Conservation (phyloP, 2,797 vertebrate genomes). For the Eulemur albifrons region DNA sequence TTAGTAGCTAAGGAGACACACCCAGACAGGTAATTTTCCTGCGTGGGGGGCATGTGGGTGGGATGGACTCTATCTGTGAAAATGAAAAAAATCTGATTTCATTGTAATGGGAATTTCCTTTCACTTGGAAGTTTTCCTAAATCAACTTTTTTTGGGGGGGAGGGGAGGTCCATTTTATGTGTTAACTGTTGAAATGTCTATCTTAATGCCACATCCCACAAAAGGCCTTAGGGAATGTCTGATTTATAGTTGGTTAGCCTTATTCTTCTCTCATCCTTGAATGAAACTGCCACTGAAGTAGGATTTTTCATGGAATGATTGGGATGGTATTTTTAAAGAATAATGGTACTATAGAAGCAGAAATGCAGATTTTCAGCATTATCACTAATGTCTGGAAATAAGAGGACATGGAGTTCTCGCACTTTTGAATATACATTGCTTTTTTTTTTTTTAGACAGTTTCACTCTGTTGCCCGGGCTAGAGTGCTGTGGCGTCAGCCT, state of each 20-base stretch:
- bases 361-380: conserved; percentile 40
- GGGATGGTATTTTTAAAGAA: conserved; percentile 27
- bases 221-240: conserved; percentile 1
- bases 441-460: background rate
- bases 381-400: background rate
- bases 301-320: conserved; percentile 1
- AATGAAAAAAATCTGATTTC: background rate
- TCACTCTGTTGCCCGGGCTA: too few species aligned
- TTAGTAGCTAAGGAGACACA: conserved; percentile 89
- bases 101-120: background rate
- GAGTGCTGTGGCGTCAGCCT: too few species aligned
- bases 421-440: conserved; percentile 24
- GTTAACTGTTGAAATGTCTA: background rate
- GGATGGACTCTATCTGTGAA: background rate
- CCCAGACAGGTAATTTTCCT: conserved; percentile 89
- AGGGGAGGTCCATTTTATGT: background rate
- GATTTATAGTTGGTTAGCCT: background rate
- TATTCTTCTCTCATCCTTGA: conserved; percentile 16
- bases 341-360: background rate
- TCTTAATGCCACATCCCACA: background rate
- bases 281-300: background rate
- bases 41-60: background rate
- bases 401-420: background rate
- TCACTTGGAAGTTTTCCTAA: conserved; percentile 18
- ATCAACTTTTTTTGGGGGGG: background rate